phyloP scores from a whole-genome alignment of 2,113 vertebrate species.

The Sylvietta virens region DNA sequence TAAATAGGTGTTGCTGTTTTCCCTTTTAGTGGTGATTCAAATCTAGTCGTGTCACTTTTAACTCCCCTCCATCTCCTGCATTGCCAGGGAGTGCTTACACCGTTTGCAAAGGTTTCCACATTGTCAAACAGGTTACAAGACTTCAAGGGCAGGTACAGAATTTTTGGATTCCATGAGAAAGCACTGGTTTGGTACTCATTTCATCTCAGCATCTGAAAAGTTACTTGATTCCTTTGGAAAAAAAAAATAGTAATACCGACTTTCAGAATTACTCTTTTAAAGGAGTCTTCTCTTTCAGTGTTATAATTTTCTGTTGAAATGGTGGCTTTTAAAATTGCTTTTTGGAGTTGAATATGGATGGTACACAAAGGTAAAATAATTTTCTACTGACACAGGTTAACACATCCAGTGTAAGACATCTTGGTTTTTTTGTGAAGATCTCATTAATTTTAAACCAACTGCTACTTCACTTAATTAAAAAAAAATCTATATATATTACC shows the following conservation, averaged over 20 bases:
- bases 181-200: background rate
- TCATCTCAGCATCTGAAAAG: background rate
- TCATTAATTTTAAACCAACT: background rate
- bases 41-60: background rate
- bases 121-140: background rate
- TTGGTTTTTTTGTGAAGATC: background rate
- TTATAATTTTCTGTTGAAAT: background rate
- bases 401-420: background rate
- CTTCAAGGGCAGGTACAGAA: background rate
- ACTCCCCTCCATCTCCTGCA: background rate
- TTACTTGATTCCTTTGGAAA: background rate
- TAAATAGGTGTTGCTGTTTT: background rate
- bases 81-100: background rate
- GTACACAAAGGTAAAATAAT: background rate
- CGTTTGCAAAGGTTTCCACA: background rate
- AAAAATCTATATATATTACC: background rate
- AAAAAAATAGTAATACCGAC: background rate
- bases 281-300: background rate
- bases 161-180: background rate
- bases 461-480: background rate
- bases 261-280: background rate
- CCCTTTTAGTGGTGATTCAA: background rate
- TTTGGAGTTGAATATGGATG: background rate
- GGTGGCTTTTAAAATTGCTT: background rate
- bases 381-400: background rate